Conservation (phyloP, 2,113 vertebrate species). For the Circaetus cinerascens region DNA sequence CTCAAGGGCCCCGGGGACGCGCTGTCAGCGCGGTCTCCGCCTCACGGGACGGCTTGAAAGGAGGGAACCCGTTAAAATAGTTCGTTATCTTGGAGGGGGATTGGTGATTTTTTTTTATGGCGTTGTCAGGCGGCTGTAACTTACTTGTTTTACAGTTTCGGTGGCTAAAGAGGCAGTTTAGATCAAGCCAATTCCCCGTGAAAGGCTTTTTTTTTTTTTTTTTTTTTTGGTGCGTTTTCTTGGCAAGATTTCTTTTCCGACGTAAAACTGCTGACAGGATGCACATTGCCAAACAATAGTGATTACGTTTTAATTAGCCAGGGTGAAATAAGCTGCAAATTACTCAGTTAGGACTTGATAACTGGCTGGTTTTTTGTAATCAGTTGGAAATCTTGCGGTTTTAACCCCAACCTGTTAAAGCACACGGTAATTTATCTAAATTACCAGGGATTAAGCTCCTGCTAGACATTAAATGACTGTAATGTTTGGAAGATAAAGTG, state of each 20-base stretch:
- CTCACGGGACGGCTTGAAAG: neutral
- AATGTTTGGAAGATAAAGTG: neutral
- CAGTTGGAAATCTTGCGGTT: constrained; percentile 5
- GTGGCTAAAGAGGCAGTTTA: constrained; percentile 30
- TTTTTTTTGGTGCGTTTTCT: neutral
- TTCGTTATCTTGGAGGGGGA: neutral
- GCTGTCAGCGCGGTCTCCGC: neutral
- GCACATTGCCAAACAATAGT: constrained; percentile 50
- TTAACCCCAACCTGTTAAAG: constrained; percentile 47
- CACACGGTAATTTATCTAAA: constrained; percentile 4
- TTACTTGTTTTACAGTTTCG: constrained; percentile 66
- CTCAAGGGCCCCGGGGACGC: neutral
- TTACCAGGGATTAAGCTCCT: constrained; percentile 24
- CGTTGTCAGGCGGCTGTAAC: constrained; percentile 41
- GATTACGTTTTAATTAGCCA: constrained; percentile 76
- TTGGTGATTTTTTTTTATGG: constrained; percentile 10
- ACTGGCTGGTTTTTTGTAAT: neutral
- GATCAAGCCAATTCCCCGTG: constrained; percentile 8
- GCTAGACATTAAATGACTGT: neutral
- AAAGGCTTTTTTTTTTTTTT: constrained; percentile 38
- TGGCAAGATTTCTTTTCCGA: constrained; percentile 55
- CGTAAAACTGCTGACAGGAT: constrained; percentile 69
- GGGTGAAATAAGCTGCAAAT: constrained; percentile 59
- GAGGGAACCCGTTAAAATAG: neutral
- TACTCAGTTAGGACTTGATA: constrained; percentile 63